Percentiles rank a stretch among this genome's conserved stretches.
phyloP scores from a whole-genome alignment of 2,113 vertebrate species.

The Bufo bufo region DNA sequence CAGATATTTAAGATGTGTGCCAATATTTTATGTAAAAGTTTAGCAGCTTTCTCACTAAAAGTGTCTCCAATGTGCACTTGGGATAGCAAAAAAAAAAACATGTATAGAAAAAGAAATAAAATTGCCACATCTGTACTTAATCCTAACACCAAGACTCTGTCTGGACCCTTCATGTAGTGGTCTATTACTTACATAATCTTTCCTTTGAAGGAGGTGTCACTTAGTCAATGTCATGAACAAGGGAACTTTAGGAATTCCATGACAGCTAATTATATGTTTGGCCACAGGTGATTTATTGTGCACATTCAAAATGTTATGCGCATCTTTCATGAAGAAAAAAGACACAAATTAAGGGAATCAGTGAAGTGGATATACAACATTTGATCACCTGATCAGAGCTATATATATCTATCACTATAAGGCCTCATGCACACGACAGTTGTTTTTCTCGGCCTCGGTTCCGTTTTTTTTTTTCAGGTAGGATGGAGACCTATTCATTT shows the following conservation, averaged over 20 bases:
- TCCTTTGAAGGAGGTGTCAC: slow-evolving; percentile 17
- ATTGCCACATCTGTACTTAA: slow-evolving; percentile 19
- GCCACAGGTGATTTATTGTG: slow-evolving; percentile 21
- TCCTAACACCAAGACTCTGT: background rate
- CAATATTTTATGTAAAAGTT: background rate
- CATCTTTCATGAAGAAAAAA: background rate
- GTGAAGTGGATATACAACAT: background rate
- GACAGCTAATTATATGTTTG: slow-evolving; percentile 41
- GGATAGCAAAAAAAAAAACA: background rate
- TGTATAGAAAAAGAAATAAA: background rate
- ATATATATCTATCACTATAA: background rate
- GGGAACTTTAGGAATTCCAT: slow-evolving; percentile 18
- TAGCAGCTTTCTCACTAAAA: background rate
- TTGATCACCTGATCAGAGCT: background rate
- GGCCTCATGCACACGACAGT: too few relatives aligned
- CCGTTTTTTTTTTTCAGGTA: too few relatives aligned
- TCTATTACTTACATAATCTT: slow-evolving; percentile 26
- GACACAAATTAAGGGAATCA: slow-evolving; percentile 4
- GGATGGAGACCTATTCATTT: too few relatives aligned
- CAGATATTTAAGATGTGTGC: background rate
- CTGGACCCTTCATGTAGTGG: slow-evolving; percentile 15
- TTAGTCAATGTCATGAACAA: slow-evolving; percentile 37
- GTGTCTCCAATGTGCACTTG: background rate
- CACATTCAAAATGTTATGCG: slow-evolving; percentile 27
- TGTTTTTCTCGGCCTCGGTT: too few relatives aligned